Evolutionary conservation across 1,140 invertebrate genomes (phyloP), one percentile per base, ranked within the genome.

Genomic region (Drosophila ogumai): DNA sequence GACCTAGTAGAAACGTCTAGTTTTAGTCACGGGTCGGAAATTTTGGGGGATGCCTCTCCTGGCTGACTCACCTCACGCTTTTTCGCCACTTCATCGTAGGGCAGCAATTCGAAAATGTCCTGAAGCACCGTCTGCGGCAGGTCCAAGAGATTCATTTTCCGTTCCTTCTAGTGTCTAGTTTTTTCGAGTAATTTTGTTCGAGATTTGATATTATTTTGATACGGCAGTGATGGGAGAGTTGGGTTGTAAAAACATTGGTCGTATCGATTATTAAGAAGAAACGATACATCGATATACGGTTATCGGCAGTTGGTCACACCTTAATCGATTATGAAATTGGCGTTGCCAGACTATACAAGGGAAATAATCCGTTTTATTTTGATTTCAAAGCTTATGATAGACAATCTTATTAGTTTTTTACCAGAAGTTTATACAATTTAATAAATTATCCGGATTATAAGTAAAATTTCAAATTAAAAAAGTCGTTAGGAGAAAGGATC

Each of bases 41-140:
- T 17, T 50, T 12, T 7, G 44, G n/a, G 44, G 5, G 19, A 22
- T 22, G 17, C 15, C 34, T 32, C 8, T 15, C 12, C 49, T 46
- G 47, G 22, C 15, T 6, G 25, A 93, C 95, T 95, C 95, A 98
- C 97, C 86, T 96, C 92, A 94, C 97, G 94, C 86, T 95, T 94
- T 93, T 94, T 95, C 64, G 96, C 96, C 55, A 97, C 95, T 94
- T 97, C 96, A 93, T 98, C 96, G 91, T 96, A 98, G 1, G 94
- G 93, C 36, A 98, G 93, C 93, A 95, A 96, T 32, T 95, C 96
- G 34, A 98, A 93, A 75, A 98, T 96, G 54, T 96, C 95, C 86
- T 97, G 96, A 9, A 98, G 78, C 38, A 97, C 95, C 72, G 96
- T 94, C 80, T 96, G 95, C 32, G 97, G 96, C 38, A 98, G 93